Conservation (phyloP, 1,140 invertebrate genomes). For the Drosophila neocordata region DNA sequence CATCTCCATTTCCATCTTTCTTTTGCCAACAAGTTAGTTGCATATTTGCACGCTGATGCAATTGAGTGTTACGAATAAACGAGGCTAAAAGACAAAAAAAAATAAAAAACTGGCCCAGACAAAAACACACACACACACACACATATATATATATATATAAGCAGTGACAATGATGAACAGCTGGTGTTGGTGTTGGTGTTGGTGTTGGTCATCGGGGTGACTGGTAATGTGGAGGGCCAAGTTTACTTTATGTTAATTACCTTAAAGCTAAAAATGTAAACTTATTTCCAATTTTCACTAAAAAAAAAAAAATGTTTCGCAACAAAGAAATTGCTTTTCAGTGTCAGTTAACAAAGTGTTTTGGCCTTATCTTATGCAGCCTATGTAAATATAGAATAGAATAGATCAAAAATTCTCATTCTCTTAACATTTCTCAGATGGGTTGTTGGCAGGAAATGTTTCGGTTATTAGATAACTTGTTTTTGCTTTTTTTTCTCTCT, state of each 20-base stretch:
- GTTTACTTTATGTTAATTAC: constrained; percentile 9
- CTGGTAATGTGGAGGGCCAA: neutral
- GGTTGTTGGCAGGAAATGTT: constrained; percentile 49
- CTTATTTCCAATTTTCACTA: neutral
- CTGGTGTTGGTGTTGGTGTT: neutral
- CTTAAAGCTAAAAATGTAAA: neutral
- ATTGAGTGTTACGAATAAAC: constrained; percentile 32
- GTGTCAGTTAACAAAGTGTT: constrained; percentile 11
- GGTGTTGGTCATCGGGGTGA: neutral
- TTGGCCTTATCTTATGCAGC: neutral
- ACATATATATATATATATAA: neutral
- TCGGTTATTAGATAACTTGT: constrained; percentile 67
- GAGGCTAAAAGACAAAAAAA: neutral
- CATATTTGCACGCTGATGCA: constrained; percentile 68
- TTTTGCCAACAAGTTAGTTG: constrained; percentile 20
- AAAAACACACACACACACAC: neutral
- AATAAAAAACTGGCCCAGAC: constrained; percentile 7
- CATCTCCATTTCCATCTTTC: neutral
- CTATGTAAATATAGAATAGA: neutral
- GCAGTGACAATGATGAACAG: neutral
- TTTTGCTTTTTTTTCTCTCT: neutral
- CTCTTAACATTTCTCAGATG: constrained; percentile 15
- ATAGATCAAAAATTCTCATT: constrained; percentile 29
- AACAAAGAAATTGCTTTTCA: constrained; percentile 16
- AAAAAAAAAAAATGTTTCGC: neutral